These are phyloP conservation scores for Acanthosoma haemorrhoidale DNA, from an alignment of 2,888 invertebrate genomes.

Conservation along the genomic window DNA sequence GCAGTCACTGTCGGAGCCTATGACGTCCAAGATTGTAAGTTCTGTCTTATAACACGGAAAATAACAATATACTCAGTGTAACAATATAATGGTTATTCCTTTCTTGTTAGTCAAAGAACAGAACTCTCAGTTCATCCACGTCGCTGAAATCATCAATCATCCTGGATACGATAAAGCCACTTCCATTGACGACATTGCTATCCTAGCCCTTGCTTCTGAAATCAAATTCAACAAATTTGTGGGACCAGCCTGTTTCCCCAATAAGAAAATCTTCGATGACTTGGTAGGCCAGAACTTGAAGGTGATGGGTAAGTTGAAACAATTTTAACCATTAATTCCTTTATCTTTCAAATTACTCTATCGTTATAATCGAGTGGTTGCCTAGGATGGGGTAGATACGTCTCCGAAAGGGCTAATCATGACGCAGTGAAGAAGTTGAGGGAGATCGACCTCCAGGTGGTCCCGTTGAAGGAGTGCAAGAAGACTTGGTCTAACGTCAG, in stretches of 20 bases:
- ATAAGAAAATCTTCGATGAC: not conserved
- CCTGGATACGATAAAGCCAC: not conserved
- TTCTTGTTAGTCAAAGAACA: no score
- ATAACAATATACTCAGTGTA: no score
- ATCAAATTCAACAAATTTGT: not conserved
- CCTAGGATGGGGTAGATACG: not conserved
- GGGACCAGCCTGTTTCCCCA: not conserved
- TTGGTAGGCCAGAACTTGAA: not conserved
- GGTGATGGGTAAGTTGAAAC: not conserved
- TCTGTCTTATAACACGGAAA: not conserved
- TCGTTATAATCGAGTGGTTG: no score
- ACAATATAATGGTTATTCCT: no score
- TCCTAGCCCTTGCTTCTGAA: not conserved
- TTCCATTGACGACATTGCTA: not conserved
- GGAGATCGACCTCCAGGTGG: conserved; percentile 8
- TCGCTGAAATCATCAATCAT: not conserved
- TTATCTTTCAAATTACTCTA: not conserved
- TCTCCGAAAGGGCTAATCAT: not conserved
- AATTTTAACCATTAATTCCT: not conserved
- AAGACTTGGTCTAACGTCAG: not conserved
- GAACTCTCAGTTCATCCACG: no score
- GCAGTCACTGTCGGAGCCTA: not conserved
- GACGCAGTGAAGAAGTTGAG: not conserved
- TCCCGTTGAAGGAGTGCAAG: not conserved
- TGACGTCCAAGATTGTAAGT: not conserved